Conservation (phyloP, 2,888 invertebrate species). For the Lepidocyrtoides sp. region DNA sequence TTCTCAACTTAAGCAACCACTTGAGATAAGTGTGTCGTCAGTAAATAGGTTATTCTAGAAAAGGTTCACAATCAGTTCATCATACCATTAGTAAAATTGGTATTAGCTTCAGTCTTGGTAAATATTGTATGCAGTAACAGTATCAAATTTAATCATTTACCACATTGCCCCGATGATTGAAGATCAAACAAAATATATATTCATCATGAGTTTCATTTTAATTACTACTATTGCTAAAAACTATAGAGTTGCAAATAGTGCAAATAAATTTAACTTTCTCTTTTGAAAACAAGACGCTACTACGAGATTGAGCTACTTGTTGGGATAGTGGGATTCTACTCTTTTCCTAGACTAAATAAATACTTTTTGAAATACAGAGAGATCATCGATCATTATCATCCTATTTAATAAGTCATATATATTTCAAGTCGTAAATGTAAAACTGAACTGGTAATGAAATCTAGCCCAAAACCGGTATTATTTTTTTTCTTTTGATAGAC, state of each 20-base stretch:
- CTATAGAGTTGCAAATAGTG: too few relatives aligned
- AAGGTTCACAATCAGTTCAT: slow-evolving; percentile 63
- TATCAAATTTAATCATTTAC: neutral
- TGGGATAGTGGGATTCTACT: slow-evolving; percentile 23
- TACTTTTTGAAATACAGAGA: too few relatives aligned
- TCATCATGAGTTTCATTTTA: neutral
- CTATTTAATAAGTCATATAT: too few relatives aligned
- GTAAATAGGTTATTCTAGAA: slow-evolving; percentile 54
- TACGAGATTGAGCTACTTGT: slow-evolving; percentile 3
- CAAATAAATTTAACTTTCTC: neutral
- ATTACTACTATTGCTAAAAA: neutral
- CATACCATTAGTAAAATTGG: slow-evolving; percentile 44
- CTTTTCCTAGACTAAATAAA: neutral
- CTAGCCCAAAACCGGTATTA: slow-evolving; percentile 46
- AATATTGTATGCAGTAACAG: slow-evolving; percentile 32
- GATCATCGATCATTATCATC: neutral
- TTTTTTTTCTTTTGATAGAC: too few relatives aligned
- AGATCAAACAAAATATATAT: neutral
- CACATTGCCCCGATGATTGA: slow-evolving; percentile 22
- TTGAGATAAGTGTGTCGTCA: slow-evolving; percentile 65
- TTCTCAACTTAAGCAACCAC: slow-evolving; percentile 55
- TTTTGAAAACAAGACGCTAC: neutral
- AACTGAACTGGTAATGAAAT: slow-evolving; percentile 27
- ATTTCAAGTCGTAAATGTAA: too few relatives aligned
- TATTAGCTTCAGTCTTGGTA: slow-evolving; percentile 34